phyloP scores from a whole-genome alignment of 2,113 vertebrate species.

The Cynocephalus volans region DNA sequence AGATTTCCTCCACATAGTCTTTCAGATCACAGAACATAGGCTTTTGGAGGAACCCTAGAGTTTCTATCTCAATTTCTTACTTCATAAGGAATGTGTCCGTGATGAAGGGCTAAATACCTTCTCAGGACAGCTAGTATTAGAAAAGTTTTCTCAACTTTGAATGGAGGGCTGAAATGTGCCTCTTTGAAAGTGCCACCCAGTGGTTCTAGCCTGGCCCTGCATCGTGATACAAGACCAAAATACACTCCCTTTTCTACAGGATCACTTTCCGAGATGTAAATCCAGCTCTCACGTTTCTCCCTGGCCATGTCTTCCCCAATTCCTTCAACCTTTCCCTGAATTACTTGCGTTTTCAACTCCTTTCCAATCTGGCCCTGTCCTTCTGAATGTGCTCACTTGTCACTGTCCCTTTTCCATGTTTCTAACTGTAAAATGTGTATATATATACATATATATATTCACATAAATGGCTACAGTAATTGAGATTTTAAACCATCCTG shows the following conservation, averaged over 20 bases:
- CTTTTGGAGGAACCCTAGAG: background rate
- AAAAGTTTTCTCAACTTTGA: background rate
- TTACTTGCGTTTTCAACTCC: background rate
- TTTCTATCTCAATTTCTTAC: background rate
- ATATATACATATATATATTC: background rate
- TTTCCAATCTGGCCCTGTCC: background rate
- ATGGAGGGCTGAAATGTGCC: background rate
- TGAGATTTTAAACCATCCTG: background rate
- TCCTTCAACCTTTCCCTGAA: background rate
- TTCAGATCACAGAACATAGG: background rate
- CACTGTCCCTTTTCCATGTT: background rate
- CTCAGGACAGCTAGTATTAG: background rate
- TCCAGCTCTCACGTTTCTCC: background rate
- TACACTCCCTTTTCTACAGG: background rate
- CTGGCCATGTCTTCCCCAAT: background rate
- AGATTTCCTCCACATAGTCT: background rate
- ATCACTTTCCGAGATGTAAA: background rate
- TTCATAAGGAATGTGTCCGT: accelerated
- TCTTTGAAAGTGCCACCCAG: slow-evolving; percentile 63
- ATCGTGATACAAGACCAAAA: background rate
- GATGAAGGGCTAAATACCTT: background rate
- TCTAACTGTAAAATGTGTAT: background rate
- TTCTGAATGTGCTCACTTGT: background rate
- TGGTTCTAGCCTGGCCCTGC: slow-evolving; percentile 16
- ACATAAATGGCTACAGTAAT: background rate